Base-by-base conservation (phyloP, 2,113 vertebrate species). In the Tringa solitaria region DNA sequence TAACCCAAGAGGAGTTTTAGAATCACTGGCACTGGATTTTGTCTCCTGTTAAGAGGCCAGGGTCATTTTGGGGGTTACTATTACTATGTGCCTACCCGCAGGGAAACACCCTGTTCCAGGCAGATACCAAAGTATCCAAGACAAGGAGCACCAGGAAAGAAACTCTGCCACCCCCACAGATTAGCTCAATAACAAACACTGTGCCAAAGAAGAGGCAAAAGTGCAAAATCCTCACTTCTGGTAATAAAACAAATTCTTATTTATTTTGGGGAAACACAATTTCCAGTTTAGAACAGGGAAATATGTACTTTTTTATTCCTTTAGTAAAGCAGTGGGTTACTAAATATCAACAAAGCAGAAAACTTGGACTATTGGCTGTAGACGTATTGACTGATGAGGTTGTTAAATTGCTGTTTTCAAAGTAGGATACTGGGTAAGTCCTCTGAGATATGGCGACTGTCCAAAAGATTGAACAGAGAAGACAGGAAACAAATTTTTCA, bases 401-500 rank as follows among this genome's bases (percentile, higher is more conserved):
- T 82, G 61, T 56, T 75, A 91, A 89, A 84, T 21, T 32, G 60
- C 21, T 81, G 16, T 59, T 94, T 87, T 87, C 69, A 87, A 85
- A 79, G 33, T 12, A 93, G 39, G 70, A 67, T 70, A 23, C 15
- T 56, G 41, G 16, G 35, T 33, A 89, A 84, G 51, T 84, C 83
- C 76, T 84, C 72, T 93, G 70, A 94, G 75, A 69, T 73, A 69
- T 2, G 3, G 14, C 48, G 54, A 65, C 59, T 88, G 67, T 88
- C 70, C 50, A 50, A 90, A 91, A 80, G 82, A 93, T 77, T 90
- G 85, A 96, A 80, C 57, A 80, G 43, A 93, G 48, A 85, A 83
- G 84, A 94, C 70, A 95, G 56, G n/a, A 93, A 88, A 88, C 57
- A 87, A 84, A 37, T 83, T 74, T 90, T 95, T 93, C 85, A 96